These are phyloP conservation scores for Calcarius lapponicus DNA, from an alignment of 2,797 vertebrate species.

Conservation along the genomic window DNA sequence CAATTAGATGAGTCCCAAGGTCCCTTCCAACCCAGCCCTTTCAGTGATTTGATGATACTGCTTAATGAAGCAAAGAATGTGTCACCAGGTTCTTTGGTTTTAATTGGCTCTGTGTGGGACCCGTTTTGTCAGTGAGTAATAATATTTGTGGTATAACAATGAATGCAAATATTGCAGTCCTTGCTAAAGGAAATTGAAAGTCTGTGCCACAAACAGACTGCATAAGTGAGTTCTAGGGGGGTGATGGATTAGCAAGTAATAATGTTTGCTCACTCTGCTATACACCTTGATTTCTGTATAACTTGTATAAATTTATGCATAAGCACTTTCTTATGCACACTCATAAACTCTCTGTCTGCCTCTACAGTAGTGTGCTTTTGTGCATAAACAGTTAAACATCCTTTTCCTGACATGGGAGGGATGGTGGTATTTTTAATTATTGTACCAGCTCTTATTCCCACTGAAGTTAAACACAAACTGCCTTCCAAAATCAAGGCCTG, in stretches of 20 bases:
- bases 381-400: slow-evolving; percentile 9
- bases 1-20: not conserved
- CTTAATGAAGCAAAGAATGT: slow-evolving; percentile 1
- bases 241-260: not conserved
- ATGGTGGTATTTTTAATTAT: not conserved
- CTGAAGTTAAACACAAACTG: not conserved
- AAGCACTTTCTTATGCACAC: not conserved
- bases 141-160: not conserved
- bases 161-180: not conserved
- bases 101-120: not conserved
- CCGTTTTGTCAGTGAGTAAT: not conserved
- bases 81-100: slow-evolving; percentile 3
- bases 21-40: not conserved
- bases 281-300: slow-evolving; percentile 29
- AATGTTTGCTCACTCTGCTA: not conserved
- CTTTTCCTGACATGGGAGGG: not conserved
- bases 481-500: not conserved
- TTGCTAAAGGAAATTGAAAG: not conserved
- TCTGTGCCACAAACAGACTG: not conserved
- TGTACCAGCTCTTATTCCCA: not conserved
- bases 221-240: not conserved
- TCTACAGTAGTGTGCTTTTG: not conserved
- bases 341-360: not conserved
- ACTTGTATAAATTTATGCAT: slow-evolving; percentile 35
- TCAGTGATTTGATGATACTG: not conserved